Evolutionary conservation across 2,888 invertebrate species (phyloP).

Genomic region (Zhengitettix transpicula): DNA sequence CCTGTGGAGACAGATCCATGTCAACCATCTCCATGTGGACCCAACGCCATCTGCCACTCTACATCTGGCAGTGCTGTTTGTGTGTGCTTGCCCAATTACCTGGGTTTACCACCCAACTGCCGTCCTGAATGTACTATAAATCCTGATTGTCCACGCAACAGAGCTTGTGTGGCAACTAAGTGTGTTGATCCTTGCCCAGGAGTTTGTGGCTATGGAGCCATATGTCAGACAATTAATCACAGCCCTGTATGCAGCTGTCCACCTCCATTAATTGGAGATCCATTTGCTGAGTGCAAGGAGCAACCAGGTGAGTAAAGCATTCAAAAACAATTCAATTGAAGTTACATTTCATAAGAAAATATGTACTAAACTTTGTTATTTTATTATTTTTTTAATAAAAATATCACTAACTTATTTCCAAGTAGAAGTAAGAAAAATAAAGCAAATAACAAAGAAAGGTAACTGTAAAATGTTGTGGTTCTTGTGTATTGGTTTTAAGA

Average conservation of each 20-base stretch:
- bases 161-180: constrained; percentile 61
- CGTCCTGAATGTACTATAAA: constrained; percentile 69
- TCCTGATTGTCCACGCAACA: constrained; percentile 52
- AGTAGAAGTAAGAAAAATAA: too few species aligned
- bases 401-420: too few species aligned
- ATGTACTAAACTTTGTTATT: background rate
- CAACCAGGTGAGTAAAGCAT: constrained; percentile 22
- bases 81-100: constrained; percentile 58
- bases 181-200: constrained; percentile 69
- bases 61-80: constrained; percentile 41
- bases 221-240: constrained; percentile 67
- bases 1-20: constrained; percentile 26
- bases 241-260: constrained; percentile 73
- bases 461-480: too few species aligned
- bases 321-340: background rate
- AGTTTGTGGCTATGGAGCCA: constrained; percentile 58
- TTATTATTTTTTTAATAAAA: background rate
- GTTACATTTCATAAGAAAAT: background rate
- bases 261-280: constrained; percentile 54
- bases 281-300: constrained; percentile 51
- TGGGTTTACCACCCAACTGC: constrained; percentile 53
- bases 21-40: constrained; percentile 52
- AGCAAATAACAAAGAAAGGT: background rate
- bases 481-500: too few species aligned
- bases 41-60: constrained; percentile 51